These are phyloP conservation scores for Philereme vetulata DNA, from an alignment of 2,888 invertebrate genomes.

Conservation along the genomic window DNA sequence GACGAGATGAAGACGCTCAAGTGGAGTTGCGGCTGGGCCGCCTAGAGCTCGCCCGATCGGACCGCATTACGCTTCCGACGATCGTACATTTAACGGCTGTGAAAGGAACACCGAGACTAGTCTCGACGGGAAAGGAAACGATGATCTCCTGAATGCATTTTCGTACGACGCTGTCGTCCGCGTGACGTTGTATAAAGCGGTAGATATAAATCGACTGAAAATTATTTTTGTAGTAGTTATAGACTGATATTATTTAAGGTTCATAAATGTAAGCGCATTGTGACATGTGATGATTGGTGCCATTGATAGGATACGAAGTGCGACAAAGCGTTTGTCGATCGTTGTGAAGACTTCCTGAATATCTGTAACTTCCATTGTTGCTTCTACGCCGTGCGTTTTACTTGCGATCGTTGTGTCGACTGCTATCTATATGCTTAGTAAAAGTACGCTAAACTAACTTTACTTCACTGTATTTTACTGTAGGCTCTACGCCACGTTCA, in stretches of 20 bases:
- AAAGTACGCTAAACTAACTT: slow-evolving; percentile 4
- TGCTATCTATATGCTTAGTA: slow-evolving; percentile 12
- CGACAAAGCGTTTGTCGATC: slow-evolving; percentile 63
- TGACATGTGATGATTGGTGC: slow-evolving; percentile 83
- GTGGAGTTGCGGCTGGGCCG: slow-evolving; percentile 86
- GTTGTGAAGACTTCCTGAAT: slow-evolving; percentile 64
- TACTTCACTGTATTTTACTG: slow-evolving; percentile 1
- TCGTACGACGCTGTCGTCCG: slow-evolving; percentile 50
- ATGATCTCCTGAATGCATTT: slow-evolving; percentile 76
- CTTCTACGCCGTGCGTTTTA: slow-evolving; percentile 44
- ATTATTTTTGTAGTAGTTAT: slow-evolving; percentile 83
- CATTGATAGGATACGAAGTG: slow-evolving; percentile 81
- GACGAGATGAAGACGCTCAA: slow-evolving; percentile 92
- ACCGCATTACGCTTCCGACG: slow-evolving; percentile 42
- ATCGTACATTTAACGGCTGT: slow-evolving; percentile 57
- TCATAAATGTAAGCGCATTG: slow-evolving; percentile 74
- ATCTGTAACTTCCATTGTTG: slow-evolving; percentile 79
- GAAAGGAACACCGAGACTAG: slow-evolving; percentile 53
- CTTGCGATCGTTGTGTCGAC: slow-evolving; percentile 29
- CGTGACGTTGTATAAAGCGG: slow-evolving; percentile 69
- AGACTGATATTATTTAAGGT: slow-evolving; percentile 81
- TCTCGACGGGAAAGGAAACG: slow-evolving; percentile 54
- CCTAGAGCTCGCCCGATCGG: slow-evolving; percentile 39
- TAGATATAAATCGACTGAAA: slow-evolving; percentile 81
- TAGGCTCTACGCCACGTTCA: slow-evolving; percentile 21